Evolutionary conservation across 37 sponge, comb jelly and placozoan genomes (phyloP).

Genomic region (Bolinopsis microptera): DNA sequence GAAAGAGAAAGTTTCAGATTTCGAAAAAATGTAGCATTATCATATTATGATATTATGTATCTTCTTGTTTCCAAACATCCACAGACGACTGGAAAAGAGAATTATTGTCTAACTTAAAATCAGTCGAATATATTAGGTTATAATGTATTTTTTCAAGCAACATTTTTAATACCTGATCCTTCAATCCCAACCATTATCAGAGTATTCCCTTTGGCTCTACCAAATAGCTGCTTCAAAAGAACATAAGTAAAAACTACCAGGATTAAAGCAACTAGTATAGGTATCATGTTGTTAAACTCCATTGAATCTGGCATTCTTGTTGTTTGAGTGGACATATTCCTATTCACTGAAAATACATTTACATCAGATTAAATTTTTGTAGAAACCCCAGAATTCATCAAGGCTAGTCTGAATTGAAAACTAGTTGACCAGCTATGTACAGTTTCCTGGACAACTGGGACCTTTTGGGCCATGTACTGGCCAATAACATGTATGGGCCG

Average conservation of each 20-base stretch:
- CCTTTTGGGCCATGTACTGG: too few relatives aligned
- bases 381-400: too few relatives aligned
- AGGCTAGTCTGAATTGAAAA: too few relatives aligned
- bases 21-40: not conserved
- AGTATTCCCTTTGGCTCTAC: constrained; percentile 27
- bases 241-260: not conserved
- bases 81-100: too few relatives aligned
- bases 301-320: not conserved
- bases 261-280: not conserved
- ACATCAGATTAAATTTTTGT: not conserved
- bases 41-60: too few relatives aligned
- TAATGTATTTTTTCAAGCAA: too few relatives aligned
- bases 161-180: constrained; percentile 51
- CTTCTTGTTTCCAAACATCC: too few relatives aligned
- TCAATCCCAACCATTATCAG: constrained; percentile 4
- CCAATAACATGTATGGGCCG: too few relatives aligned
- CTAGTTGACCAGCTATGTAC: too few relatives aligned
- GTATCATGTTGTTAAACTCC: constrained; percentile 27
- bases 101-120: too few relatives aligned
- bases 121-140: too few relatives aligned
- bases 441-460: too few relatives aligned
- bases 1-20: not conserved
- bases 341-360: not conserved
- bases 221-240: constrained; percentile 3
- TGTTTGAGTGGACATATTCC: not conserved